These are phyloP conservation scores for Monomorium pharaonis DNA, from an alignment of 1,140 invertebrate species.

Conservation along the genomic window DNA sequence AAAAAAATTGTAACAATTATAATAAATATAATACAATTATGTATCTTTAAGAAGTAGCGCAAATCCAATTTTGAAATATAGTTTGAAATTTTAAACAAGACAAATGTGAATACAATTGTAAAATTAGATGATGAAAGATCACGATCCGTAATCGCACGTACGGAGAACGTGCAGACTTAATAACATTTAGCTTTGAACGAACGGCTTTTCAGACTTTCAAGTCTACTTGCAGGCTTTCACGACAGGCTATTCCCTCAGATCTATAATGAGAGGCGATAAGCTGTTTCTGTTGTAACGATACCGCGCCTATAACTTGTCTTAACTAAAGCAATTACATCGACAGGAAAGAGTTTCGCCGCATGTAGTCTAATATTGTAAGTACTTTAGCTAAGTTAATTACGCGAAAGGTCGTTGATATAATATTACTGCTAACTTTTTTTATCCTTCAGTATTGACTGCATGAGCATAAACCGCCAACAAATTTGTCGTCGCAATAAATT, in stretches of 20 bases:
- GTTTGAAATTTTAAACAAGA: not conserved
- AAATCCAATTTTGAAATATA: not conserved
- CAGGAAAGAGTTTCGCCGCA: slow-evolving; percentile 24
- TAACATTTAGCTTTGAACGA: slow-evolving; percentile 7
- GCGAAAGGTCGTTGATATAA: slow-evolving; percentile 35
- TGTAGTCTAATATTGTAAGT: not conserved
- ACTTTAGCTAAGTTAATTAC: slow-evolving; percentile 41
- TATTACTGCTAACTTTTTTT: slow-evolving; percentile 1
- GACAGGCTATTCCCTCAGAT: slow-evolving; percentile 11
- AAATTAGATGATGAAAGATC: slow-evolving; percentile 24
- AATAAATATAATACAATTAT: not conserved
- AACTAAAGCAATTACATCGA: slow-evolving; percentile 58
- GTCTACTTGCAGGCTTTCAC: not conserved
- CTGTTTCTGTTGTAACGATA: slow-evolving; percentile 29
- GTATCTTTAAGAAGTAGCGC: not conserved
- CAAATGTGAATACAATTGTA: not conserved
- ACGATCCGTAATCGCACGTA: not conserved
- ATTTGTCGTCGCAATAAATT: slow-evolving; percentile 1
- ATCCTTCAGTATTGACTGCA: not conserved
- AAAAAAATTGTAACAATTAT: not conserved
- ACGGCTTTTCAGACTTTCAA: slow-evolving; percentile 5
- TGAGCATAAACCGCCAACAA: not conserved
- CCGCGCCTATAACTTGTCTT: slow-evolving; percentile 26
- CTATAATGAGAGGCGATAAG: slow-evolving; percentile 51
- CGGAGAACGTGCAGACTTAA: slow-evolving; percentile 7